Evolutionary conservation across 2,888 invertebrate genomes (phyloP), one percentile per base, ranked within the genome.

Genomic region (Drosophila pullipes): DNA sequence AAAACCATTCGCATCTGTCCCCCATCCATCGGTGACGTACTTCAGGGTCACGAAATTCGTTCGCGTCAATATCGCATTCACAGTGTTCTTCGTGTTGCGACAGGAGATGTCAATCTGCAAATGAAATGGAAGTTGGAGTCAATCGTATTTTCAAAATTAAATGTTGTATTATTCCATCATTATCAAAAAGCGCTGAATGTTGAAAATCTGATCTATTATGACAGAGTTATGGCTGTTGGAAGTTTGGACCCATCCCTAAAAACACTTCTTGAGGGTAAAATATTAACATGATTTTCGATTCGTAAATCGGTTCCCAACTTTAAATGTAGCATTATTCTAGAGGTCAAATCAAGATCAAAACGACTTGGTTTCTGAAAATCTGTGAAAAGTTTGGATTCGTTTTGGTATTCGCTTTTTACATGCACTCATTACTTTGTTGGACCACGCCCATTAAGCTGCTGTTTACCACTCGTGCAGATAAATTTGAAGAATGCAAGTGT

Each of bases 11-110:
- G 96, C 96, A 93, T 97, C 97, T 76, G 97, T 97, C 81, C 98
- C 98, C 97, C 98, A 98, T 92, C 96, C 96, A 94, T 98, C 98
- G 61, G 98, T 98, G 92, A 97, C 97, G 95, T 98, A 98, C 94
- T 97, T 97, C 88, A 98, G 95, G 63, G 98, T 98, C 92, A 98
- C 97, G 94, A 97, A 98, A 95, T 98, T 98, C 93, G 98, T 97
- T 92, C 97, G 95, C 70, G 98, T 98, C 94, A 97, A 97, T 94
- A 98, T 96, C 88, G 97, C 96, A 79, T 97, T 97, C 80, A 98
- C 96, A 89, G 96, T 96, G 94, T 97, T 96, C 94, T 97, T 97
- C 85, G 98, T 98, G 94, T 98, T 97, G 84, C 97, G 96, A 94
- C 98, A 98, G 74, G 98, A 97, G 85, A 98, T 95, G 94, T 98